These are phyloP conservation scores for Poicephalus gulielmi DNA, from an alignment of 2,113 vertebrate genomes.

Conservation along the genomic window DNA sequence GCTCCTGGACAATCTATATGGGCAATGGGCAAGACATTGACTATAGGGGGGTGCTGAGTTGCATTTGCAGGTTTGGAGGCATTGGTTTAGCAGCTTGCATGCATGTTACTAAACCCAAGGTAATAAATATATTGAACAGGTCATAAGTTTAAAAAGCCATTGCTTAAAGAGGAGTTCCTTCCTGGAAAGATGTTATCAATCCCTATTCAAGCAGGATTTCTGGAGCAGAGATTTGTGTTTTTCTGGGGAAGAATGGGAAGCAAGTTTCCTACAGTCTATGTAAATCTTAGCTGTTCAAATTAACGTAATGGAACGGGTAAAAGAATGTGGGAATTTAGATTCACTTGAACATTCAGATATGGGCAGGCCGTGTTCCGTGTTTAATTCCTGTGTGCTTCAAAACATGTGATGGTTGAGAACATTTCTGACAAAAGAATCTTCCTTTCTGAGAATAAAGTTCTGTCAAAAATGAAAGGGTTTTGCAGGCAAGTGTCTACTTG, in stretches of 20 bases:
- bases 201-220: conserved; percentile 1
- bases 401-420: conserved; percentile 8
- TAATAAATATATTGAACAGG: not conserved
- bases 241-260: not conserved
- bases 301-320: not conserved
- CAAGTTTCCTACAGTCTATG: not conserved
- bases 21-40: fast-evolving
- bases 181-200: conserved; percentile 21
- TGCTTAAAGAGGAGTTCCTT: conserved; percentile 36
- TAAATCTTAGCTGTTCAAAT: not conserved
- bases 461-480: conserved; percentile 53
- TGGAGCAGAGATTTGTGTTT: not conserved
- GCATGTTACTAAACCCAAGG: not conserved
- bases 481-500: not conserved
- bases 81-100: not conserved
- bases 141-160: not conserved
- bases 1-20: not conserved
- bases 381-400: conserved; percentile 1
- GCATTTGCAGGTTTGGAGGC: not conserved
- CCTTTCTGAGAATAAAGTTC: not conserved
- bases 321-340: not conserved
- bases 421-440: conserved; percentile 39
- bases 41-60: not conserved
- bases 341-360: not conserved
- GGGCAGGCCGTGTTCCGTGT: not conserved